Evolutionary conservation across 2,113 vertebrate genomes (phyloP), one percentile per base, ranked within the genome.

Genomic region (Myotis brandtii): DNA sequence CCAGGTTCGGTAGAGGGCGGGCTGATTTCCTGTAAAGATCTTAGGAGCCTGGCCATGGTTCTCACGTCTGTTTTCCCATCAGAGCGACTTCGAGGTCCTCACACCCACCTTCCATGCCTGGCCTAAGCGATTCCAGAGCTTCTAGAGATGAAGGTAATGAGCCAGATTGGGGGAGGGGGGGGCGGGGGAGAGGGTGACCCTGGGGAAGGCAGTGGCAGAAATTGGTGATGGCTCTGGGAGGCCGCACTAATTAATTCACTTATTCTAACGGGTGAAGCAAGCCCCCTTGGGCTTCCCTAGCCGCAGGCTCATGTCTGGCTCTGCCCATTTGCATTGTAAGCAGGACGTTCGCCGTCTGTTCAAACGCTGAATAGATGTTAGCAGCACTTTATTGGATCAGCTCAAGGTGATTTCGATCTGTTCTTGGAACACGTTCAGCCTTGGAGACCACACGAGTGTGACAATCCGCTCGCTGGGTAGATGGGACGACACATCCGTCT

Each of bases 331-430:
- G 79, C 73, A 52, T 76, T 1, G 9, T 73, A 88, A 93, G 89
- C 95, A 94, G 77, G 95, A 91, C 77, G 86, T 87, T 83, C 69
- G 18, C 37, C 12, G 1, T 77, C 79, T 83, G 94, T 79, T 94
- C 95, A 69, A 30, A 93, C 6, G 2, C 86, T 64, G 73, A 97
- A 43, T 79, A 72, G 95, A 85, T 91, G 86, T 89, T 72, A 94
- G 73, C 82, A 64, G 86, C 72, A 27, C 40, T 64, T 95, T 59
- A 83, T 6, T 91, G 91, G 93, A 94, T 95, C 83, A 13, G 52
- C 16, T 70, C 76, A 87, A 90, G 86, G 95, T 97, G 96, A 94
- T 91, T 88, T 50, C 62, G 77, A 48, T 81, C 56, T 32, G 40
- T 69, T 79, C 89, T 70, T 50, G 54, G 86, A 94, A 82, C 73